These are phyloP conservation scores for Telenomus remus DNA, from an alignment of 1,140 invertebrate genomes.

Conservation along the genomic window DNA sequence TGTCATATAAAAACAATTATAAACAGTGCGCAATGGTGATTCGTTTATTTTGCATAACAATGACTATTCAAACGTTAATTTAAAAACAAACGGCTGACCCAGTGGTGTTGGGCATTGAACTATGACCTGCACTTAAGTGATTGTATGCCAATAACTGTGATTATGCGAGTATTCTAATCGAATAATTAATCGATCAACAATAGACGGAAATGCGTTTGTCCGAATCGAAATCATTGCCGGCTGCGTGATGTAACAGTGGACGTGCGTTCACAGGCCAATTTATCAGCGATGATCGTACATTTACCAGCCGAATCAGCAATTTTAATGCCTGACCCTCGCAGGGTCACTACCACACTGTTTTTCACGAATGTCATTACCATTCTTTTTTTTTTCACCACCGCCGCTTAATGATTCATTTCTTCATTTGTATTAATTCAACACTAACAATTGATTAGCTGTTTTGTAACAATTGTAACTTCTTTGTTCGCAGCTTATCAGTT, in stretches of 20 bases:
- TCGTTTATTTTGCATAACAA: too few relatives aligned
- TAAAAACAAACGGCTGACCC: constrained; percentile 58
- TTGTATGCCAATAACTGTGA: constrained; percentile 73
- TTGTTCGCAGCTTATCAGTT: too few relatives aligned
- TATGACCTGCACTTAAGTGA: constrained; percentile 62
- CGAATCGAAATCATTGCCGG: constrained; percentile 44
- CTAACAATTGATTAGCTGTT: constrained; percentile 11
- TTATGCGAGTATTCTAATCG: constrained; percentile 65
- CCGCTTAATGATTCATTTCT: constrained; percentile 21
- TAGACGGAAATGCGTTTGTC: constrained; percentile 68
- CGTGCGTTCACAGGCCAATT: constrained; percentile 40
- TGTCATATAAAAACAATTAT: too few relatives aligned
- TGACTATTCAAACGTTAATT: too few relatives aligned
- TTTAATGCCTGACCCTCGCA: constrained; percentile 55
- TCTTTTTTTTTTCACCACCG: constrained; percentile 27
- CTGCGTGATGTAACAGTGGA: constrained; percentile 45
- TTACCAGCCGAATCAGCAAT: constrained; percentile 49
- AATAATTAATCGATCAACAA: constrained; percentile 69
- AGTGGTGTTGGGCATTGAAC: constrained; percentile 64
- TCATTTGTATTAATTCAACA: constrained; percentile 37
- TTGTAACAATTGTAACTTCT: too few relatives aligned
- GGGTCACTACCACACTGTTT: constrained; percentile 59
- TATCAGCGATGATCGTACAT: constrained; percentile 39
- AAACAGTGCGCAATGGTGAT: too few relatives aligned
- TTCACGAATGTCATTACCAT: constrained; percentile 57